Evolutionary conservation across 2,888 invertebrate species (phyloP).

Genomic region (Gymnoscelis rufifasciata): DNA sequence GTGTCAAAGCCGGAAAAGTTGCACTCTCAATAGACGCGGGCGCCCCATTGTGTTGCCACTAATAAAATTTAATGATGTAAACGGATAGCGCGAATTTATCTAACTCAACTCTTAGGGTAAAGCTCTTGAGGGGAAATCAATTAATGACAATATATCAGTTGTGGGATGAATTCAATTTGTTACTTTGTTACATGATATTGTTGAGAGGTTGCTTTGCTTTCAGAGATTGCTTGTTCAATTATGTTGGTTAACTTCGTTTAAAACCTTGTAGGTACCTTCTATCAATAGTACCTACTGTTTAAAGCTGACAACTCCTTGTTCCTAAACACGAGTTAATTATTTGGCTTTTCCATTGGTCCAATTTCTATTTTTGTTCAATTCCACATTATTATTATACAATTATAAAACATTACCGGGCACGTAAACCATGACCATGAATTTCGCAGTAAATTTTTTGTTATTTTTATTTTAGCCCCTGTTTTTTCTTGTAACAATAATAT

Average conservation of each 20-base stretch:
- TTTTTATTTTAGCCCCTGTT: too few relatives aligned
- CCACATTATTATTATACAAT: too few relatives aligned
- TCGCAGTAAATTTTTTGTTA: too few relatives aligned
- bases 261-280: too few relatives aligned
- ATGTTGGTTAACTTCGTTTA: constrained; percentile 3
- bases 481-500: too few relatives aligned
- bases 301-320: too few relatives aligned
- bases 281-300: too few relatives aligned
- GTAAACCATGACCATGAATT: too few relatives aligned
- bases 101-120: constrained; percentile 56
- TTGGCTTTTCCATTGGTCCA: too few relatives aligned
- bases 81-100: constrained; percentile 76
- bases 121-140: constrained; percentile 67
- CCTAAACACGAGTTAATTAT: too few relatives aligned
- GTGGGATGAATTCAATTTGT: constrained; percentile 53
- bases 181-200: constrained; percentile 51
- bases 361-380: too few relatives aligned
- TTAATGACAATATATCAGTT: constrained; percentile 63
- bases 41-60: constrained; percentile 69
- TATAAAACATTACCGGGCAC: too few relatives aligned
- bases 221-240: constrained; percentile 25
- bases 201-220: constrained; percentile 36
- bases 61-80: constrained; percentile 79
- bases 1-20: constrained; percentile 58
- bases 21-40: constrained; percentile 58